Evolutionary conservation across 2,113 vertebrate species (phyloP).

Genomic region (Canis aureus): DNA sequence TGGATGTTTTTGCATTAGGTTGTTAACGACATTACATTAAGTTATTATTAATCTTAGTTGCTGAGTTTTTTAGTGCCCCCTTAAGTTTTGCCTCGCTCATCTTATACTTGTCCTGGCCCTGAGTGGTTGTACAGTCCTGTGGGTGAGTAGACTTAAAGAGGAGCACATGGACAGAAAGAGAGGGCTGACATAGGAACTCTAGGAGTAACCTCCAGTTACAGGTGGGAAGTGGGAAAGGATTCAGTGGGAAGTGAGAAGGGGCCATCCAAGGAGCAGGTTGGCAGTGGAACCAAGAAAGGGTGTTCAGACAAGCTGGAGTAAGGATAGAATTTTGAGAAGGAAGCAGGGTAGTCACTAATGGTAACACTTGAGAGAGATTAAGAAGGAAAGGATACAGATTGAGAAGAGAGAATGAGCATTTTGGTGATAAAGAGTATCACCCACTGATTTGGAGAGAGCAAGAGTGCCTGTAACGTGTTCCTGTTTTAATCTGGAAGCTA

Average conservation of each 20-base stretch:
- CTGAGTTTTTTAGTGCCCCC: background rate
- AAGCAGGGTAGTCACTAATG: background rate
- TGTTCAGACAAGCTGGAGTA: background rate
- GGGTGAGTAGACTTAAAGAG: background rate
- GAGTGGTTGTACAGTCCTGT: background rate
- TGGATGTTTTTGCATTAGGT: background rate
- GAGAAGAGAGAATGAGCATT: background rate
- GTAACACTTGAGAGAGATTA: background rate
- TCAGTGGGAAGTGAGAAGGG: background rate
- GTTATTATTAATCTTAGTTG: slow-evolving; percentile 13
- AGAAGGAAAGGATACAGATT: background rate
- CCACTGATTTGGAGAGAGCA: background rate
- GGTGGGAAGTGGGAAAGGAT: background rate
- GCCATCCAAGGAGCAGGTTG: background rate
- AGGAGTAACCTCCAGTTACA: background rate
- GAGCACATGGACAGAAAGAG: background rate
- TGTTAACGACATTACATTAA: background rate
- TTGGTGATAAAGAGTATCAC: background rate
- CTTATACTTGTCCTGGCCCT: background rate
- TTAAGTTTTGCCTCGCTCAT: background rate
- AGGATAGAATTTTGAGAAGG: slow-evolving; percentile 10
- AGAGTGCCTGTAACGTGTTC: background rate
- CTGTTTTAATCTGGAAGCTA: background rate
- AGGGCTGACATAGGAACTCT: background rate
- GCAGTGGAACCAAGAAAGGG: background rate